Evolutionary conservation across 2,888 invertebrate genomes (phyloP).

Genomic region (Agapetus fuscipes): DNA sequence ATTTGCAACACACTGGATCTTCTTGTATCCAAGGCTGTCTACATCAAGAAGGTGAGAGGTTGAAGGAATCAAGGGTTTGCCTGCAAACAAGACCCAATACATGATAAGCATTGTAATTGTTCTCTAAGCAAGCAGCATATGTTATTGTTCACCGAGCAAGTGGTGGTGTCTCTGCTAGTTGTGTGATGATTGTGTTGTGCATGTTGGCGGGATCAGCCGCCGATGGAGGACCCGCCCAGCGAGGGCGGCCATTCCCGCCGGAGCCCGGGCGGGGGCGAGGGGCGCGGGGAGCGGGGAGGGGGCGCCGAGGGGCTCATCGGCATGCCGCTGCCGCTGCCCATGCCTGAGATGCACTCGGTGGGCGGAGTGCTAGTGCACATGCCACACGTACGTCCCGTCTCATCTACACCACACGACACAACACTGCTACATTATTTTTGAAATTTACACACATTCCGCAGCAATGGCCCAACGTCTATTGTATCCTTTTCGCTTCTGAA

Average conservation of each 20-base stretch:
- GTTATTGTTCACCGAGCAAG: no score
- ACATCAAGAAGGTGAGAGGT: no score
- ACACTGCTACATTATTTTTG: conserved; percentile 1
- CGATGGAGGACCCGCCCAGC: conserved; percentile 58
- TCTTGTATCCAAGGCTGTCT: no score
- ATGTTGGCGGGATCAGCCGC: conserved; percentile 43
- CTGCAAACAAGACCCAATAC: no score
- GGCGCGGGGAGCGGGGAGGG: conserved; percentile 26
- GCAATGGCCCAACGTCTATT: no score
- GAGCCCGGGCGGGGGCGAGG: conserved; percentile 29
- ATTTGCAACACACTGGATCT: no score
- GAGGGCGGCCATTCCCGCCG: conserved; percentile 54
- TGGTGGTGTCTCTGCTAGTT: not conserved
- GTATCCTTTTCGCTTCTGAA: no score
- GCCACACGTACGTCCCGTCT: conserved; percentile 72
- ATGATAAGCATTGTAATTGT: no score
- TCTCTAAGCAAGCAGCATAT: no score
- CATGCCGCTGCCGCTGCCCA: conserved; percentile 38
- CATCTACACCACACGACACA: conserved; percentile 26
- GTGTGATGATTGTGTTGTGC: no score
- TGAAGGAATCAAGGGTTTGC: no score
- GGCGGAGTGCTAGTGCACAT: conserved; percentile 84
- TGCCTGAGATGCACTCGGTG: conserved; percentile 65
- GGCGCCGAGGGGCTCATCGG: conserved; percentile 31
- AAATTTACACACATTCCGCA: not conserved